phyloP scores from a whole-genome alignment of 2,113 vertebrate species.

The Orientallactaga bullata region DNA sequence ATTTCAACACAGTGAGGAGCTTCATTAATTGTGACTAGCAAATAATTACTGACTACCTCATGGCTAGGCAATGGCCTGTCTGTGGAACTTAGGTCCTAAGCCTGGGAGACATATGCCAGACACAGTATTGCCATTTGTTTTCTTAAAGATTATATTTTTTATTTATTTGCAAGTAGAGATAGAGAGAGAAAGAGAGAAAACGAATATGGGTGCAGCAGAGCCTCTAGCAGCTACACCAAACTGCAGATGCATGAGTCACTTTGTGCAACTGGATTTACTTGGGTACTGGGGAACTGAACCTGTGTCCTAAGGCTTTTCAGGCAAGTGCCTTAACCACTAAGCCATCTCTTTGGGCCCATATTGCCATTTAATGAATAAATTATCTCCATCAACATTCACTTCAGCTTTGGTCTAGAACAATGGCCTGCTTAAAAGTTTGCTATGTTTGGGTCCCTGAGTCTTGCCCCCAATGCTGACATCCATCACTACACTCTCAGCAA shows the following conservation, averaged over 20 bases:
- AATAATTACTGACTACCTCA: background rate
- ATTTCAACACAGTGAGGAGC: slow-evolving; percentile 33
- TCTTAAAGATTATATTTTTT: too few species aligned
- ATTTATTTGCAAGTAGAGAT: too few species aligned
- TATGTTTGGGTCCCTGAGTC: slow-evolving; percentile 6
- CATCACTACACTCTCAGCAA: slow-evolving; percentile 51
- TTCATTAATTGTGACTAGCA: slow-evolving; percentile 7
- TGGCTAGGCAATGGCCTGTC: slow-evolving; percentile 21
- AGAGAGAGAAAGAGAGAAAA: too few species aligned
- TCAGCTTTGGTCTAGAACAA: slow-evolving; percentile 72
- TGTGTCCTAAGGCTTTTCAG: too few species aligned
- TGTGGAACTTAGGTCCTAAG: slow-evolving; percentile 36
- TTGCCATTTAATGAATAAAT: slow-evolving; percentile 44
- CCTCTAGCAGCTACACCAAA: too few species aligned
- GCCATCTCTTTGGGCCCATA: too few species aligned
- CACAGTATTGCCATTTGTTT: background rate
- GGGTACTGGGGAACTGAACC: too few species aligned
- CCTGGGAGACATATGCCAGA: background rate
- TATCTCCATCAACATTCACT: slow-evolving; percentile 61
- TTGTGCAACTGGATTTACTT: too few species aligned
- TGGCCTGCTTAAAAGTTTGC: slow-evolving; percentile 40
- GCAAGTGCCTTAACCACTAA: too few species aligned
- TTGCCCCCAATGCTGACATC: background rate
- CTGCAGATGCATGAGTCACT: too few species aligned
- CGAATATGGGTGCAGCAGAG: too few species aligned